A percentile compares a stretch with the other conserved stretches of the same genome.
Conservation (phyloP, 2,797 vertebrate genomes). For the Gila robusta region DNA sequence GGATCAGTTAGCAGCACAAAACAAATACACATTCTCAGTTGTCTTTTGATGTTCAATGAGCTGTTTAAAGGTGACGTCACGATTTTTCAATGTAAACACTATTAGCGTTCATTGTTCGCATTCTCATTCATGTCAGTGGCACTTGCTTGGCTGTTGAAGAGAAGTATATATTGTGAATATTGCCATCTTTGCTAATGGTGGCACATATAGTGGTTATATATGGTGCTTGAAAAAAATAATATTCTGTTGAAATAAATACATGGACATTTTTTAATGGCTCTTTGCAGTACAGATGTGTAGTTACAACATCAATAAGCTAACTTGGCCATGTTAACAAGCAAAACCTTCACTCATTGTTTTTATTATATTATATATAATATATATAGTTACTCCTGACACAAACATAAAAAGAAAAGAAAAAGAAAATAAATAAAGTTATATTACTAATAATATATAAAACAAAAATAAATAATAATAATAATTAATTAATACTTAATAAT, state of each 20-base stretch:
- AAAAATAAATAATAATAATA: neutral
- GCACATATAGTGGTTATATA: neutral
- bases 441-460: neutral
- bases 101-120: slow-evolving; percentile 7
- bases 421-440: neutral
- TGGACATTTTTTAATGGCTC: neutral
- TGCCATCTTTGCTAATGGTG: neutral
- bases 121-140: neutral
- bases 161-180: neutral
- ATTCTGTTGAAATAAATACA: neutral
- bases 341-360: neutral
- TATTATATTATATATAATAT: too few relatives aligned
- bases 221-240: neutral
- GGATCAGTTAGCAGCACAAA: slow-evolving; percentile 32
- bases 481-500: neutral
- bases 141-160: neutral
- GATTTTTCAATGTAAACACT: neutral
- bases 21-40: slow-evolving; percentile 33
- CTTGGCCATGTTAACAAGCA: neutral
- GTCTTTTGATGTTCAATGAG: slow-evolving; percentile 19
- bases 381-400: neutral
- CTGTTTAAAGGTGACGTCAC: slow-evolving; percentile 5
- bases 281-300: neutral
- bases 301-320: neutral
- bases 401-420: neutral